A percentile compares a stretch with the other conserved stretches of the same genome.
Conservation (phyloP, 2,888 invertebrate species). For the Electrophaes corylata region DNA sequence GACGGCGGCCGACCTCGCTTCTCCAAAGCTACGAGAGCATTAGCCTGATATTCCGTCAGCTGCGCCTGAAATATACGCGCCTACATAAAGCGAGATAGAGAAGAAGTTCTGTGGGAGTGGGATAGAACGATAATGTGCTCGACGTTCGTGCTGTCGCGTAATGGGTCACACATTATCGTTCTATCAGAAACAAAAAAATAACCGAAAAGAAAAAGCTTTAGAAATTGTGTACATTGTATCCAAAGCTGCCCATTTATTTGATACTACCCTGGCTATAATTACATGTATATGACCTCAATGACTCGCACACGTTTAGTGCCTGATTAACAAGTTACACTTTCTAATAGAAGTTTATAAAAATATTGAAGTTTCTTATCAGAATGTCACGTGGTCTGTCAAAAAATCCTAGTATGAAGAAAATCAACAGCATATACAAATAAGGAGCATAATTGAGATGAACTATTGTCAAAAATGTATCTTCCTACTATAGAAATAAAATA, state of each 20-base stretch:
- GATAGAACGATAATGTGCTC: conserved; percentile 20
- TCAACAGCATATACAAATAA: no score
- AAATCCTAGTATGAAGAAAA: neutral
- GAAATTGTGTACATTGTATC: neutral
- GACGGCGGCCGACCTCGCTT: conserved; percentile 42
- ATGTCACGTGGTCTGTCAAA: no score
- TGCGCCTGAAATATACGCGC: conserved; percentile 56
- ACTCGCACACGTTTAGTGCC: no score
- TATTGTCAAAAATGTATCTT: no score
- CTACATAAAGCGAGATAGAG: conserved; percentile 23
- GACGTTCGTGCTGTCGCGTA: conserved; percentile 1
- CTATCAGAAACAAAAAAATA: conserved; percentile 8
- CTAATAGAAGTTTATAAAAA: no score
- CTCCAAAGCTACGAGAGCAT: conserved; percentile 44
- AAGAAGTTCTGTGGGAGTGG: conserved; percentile 2
- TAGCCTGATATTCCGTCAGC: conserved; percentile 60
- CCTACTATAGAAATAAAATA: no score
- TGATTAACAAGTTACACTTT: no score
- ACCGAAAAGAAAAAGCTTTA: conserved; percentile 10
- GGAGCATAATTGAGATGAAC: no score
- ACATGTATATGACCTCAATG: no score
- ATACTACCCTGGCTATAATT: no score
- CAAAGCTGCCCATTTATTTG: neutral
- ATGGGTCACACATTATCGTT: conserved; percentile 7
- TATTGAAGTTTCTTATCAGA: no score